Conservation (phyloP, 2,113 vertebrate genomes). For the Hypomesus transpacificus region DNA sequence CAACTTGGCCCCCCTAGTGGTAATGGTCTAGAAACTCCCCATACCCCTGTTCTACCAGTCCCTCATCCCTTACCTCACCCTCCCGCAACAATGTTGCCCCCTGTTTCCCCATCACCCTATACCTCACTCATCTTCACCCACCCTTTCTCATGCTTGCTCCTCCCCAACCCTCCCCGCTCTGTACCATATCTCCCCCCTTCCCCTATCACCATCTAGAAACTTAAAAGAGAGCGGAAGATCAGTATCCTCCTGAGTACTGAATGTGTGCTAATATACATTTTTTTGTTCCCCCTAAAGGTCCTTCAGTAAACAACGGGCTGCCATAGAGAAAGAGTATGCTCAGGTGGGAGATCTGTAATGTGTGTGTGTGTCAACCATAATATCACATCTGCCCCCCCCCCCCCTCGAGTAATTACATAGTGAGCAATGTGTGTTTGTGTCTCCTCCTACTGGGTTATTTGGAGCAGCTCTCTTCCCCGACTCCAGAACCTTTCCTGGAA, state of each 20-base stretch:
- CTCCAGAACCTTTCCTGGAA: constrained; percentile 22
- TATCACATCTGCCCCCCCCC: too few relatives aligned
- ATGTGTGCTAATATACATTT: neutral
- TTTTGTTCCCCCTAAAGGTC: constrained; percentile 66
- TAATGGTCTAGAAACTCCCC: too few relatives aligned
- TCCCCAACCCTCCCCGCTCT: neutral
- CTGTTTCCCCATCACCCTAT: neutral
- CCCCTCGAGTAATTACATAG: too few relatives aligned
- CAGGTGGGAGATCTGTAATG: constrained; percentile 72
- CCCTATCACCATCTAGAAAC: too few relatives aligned
- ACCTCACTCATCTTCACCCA: neutral
- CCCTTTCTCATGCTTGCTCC: neutral
- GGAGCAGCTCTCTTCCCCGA: too few relatives aligned
- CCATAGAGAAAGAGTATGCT: constrained; percentile 86
- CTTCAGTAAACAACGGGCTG: constrained; percentile 86
- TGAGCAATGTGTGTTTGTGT: too few relatives aligned
- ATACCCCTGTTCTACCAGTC: neutral
- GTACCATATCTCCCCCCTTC: too few relatives aligned
- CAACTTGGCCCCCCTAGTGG: too few relatives aligned
- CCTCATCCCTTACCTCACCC: neutral
- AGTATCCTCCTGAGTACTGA: neutral
- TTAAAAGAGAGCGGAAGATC: neutral
- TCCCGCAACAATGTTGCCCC: neutral
- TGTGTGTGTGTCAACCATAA: too few relatives aligned
- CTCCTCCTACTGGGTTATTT: too few relatives aligned